These are phyloP conservation scores for Pangasius djambal DNA, from an alignment of 2,797 vertebrate species.

Conservation along the genomic window DNA sequence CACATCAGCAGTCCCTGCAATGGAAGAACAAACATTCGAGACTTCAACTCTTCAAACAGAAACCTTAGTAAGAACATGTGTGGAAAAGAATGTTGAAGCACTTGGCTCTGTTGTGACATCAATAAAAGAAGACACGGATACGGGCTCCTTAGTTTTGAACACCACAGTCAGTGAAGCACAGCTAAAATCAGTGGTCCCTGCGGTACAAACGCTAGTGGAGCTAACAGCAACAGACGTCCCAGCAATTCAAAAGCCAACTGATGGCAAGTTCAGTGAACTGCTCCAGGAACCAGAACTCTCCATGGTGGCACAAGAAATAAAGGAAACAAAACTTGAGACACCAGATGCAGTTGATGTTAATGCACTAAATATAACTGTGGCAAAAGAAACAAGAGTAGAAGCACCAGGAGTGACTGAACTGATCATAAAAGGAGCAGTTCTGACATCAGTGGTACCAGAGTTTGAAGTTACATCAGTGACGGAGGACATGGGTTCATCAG, in stretches of 20 bases:
- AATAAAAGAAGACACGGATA: constrained; percentile 31
- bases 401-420: neutral
- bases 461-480: neutral
- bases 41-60: constrained; percentile 35
- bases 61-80: constrained; percentile 31
- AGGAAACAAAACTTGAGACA: constrained; percentile 12
- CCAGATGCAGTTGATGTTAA: neutral
- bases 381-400: neutral
- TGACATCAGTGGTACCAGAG: neutral
- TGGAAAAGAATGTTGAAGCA: constrained; percentile 24
- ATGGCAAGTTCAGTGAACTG: neutral
- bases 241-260: constrained; percentile 1
- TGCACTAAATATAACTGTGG: neutral
- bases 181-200: constrained; percentile 22
- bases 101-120: neutral
- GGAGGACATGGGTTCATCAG: neutral
- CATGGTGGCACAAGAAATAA: neutral
- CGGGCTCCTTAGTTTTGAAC: constrained; percentile 20
- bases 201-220: constrained; percentile 6
- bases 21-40: constrained; percentile 20
- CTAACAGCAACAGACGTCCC: neutral
- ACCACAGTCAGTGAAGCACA: constrained; percentile 29
- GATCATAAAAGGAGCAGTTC: neutral
- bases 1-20: constrained; percentile 46
- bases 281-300: neutral